Base-by-base conservation (phyloP, 2,797 vertebrate genomes). In the Furcifer pardalis region DNA sequence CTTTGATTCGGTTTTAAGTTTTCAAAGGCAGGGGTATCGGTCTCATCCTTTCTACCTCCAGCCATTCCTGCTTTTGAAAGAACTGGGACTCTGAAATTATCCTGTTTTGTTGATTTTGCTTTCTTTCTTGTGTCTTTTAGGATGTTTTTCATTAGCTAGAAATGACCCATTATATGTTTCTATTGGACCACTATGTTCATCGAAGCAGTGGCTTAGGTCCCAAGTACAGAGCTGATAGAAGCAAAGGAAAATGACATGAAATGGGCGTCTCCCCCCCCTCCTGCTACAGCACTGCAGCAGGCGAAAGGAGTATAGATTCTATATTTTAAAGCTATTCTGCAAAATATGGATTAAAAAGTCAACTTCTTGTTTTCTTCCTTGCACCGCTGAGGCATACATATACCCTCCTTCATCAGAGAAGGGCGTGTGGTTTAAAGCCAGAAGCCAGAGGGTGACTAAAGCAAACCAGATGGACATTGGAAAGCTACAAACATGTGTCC, bases 1-100 rank as follows among this genome's bases (percentile, higher is more conserved):
- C 82, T 88, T 86, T 77, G 86, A 87, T 88, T 86, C 68, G 86
- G 84, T 91, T 88, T 88, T 85, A 88, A 89, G 81, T 94, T 92
- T 92, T 84, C 90, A 89, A 84, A 63, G 82, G 69, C 81, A 87
- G 83, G 77, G 77, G 89, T 17, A 40, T 25, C 15, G 49, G 27
- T 68, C 23, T 49, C 12, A 59, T 68, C n/a, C 3, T 30, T 40
- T 17, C 25, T 10, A 7, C 32, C 37, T 7, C 46, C 37, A 10
- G 4, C 21, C 30, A 13, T 49, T 80, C 32, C 49, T 69, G 72
- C 30, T 69, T 83, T 25, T 77, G 25, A 44, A 17, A 35, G 49
- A 66, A 52, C 49, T 21, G 27, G n/a, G 27, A 42, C 15, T 19
- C 40, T 40, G 35, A 37, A 35, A 21, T 69, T 32, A 19, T 46